Conservation (phyloP, 2,113 vertebrate genomes). For the Forbesichthys agassizii region DNA sequence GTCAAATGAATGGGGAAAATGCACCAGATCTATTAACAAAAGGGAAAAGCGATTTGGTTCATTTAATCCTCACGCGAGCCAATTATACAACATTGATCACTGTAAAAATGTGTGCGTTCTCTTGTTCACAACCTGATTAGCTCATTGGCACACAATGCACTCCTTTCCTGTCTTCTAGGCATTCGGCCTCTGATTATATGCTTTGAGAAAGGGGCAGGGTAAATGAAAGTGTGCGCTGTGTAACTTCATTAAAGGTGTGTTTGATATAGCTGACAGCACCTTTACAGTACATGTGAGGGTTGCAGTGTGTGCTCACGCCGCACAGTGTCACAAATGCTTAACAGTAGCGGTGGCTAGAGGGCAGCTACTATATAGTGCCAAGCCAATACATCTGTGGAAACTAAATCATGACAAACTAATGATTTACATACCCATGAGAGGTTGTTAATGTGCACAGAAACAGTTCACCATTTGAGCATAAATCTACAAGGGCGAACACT, state of each 20-base stretch:
- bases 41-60: slow-evolving; percentile 49
- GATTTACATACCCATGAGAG: slow-evolving; percentile 58
- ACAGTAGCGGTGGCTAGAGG: slow-evolving; percentile 9
- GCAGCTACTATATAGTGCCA: neutral
- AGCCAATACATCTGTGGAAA: slow-evolving; percentile 64
- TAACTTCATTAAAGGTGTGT: slow-evolving; percentile 69
- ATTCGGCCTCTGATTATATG: slow-evolving; percentile 48
- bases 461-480: slow-evolving; percentile 55
- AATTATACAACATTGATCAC: slow-evolving; percentile 67
- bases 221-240: slow-evolving; percentile 47
- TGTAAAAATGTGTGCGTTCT: slow-evolving; percentile 48
- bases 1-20: slow-evolving; percentile 57
- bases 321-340: slow-evolving; percentile 25
- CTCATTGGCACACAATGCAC: slow-evolving; percentile 49
- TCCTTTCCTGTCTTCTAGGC: slow-evolving; percentile 33
- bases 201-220: slow-evolving; percentile 33
- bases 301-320: slow-evolving; percentile 30
- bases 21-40: slow-evolving; percentile 53
- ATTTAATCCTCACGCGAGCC: slow-evolving; percentile 45
- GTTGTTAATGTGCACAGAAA: slow-evolving; percentile 54
- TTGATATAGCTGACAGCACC: slow-evolving; percentile 58
- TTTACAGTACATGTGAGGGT: slow-evolving; percentile 30
- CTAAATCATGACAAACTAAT: slow-evolving; percentile 60
- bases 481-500: slow-evolving; percentile 44
- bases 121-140: slow-evolving; percentile 58